Conservation (phyloP, 2,113 vertebrate genomes). For the Ctenomys sociabilis region DNA sequence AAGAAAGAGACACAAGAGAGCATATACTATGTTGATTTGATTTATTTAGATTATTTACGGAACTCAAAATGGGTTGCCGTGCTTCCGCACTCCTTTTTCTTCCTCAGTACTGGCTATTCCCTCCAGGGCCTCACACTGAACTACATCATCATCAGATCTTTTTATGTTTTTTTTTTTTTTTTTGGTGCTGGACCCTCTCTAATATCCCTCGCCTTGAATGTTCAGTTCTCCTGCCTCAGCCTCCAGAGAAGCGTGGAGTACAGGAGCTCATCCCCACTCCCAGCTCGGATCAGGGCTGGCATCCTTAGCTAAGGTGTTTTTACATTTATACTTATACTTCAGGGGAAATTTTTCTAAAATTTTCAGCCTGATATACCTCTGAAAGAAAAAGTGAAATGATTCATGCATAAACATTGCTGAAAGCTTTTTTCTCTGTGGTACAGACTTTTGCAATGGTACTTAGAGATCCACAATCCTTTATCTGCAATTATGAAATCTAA, state of each 20-base stretch:
- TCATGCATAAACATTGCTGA: not conserved
- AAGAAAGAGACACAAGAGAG: not conserved
- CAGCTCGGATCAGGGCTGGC: not conserved
- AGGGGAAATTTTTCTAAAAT: not conserved
- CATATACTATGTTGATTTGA: not conserved
- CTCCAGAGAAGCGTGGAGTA: not conserved
- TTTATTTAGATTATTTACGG: not conserved
- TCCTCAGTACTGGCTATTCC: not conserved
- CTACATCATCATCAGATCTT: not conserved
- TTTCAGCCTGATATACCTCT: not conserved
- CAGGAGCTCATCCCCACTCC: not conserved
- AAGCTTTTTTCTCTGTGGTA: not conserved
- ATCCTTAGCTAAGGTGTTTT: not conserved
- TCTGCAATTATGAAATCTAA: constrained; percentile 19
- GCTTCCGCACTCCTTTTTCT: not conserved
- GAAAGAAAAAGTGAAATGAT: constrained; percentile 12
- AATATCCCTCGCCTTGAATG: not conserved
- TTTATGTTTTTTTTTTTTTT: not conserved
- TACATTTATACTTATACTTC: constrained; percentile 12
- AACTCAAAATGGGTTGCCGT: not conserved
- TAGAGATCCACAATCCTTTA: not conserved
- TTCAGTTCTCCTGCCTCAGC: not conserved
- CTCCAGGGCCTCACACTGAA: not conserved
- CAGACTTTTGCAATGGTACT: not conserved
- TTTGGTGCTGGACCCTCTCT: not conserved